Evolutionary conservation across 2,113 vertebrate species (phyloP), one percentile per base, ranked within the genome.

Genomic region (Marmota flaviventris): DNA sequence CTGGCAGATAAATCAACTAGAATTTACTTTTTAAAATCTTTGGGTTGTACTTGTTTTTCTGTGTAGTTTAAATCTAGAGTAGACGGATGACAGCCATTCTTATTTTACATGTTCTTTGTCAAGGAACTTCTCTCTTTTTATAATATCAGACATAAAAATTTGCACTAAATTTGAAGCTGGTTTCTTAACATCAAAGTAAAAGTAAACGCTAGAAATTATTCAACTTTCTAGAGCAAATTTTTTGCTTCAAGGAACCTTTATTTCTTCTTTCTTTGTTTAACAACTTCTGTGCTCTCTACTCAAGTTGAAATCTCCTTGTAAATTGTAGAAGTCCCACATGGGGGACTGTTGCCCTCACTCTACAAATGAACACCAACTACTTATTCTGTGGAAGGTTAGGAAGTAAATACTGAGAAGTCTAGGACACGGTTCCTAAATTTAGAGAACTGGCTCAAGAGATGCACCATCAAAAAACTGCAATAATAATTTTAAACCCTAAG

Each of bases 131-230:
- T 89, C 32, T 91, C 29, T 53, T 4, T 63, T 48, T 72, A 53
- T 67, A 92, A 65, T 69, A 83, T 24, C 29, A 84, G 39, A 63
- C 34, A 37, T 39, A 84, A 90, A 86, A 78, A 1, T 79, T 76
- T 27, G 86, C 39, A 65, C n/a, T 77, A 63, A 78, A 87, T 84
- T 75, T 81, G 39, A 91, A 87, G 51, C 32, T 90, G 27, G 70
- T 72, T 79, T 75, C 42, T 97, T 90, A 42, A 77, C 72, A 37
- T 92, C 32, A 84, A 94, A 87, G 39, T 77, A 39, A 39, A 85
- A 75, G 42, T 5, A 89, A 53, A 7, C 58, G 48, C 20, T 69
- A 48, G 32, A 84, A 85, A 94, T 76, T n/a, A 87, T 75, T 84
- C 32, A 34, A 11, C 56, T 92, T 72, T 56, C 61, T 69, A 86